These are phyloP conservation scores for Drosophila suzukii DNA, from an alignment of 1,140 invertebrate species.

Conservation along the genomic window DNA sequence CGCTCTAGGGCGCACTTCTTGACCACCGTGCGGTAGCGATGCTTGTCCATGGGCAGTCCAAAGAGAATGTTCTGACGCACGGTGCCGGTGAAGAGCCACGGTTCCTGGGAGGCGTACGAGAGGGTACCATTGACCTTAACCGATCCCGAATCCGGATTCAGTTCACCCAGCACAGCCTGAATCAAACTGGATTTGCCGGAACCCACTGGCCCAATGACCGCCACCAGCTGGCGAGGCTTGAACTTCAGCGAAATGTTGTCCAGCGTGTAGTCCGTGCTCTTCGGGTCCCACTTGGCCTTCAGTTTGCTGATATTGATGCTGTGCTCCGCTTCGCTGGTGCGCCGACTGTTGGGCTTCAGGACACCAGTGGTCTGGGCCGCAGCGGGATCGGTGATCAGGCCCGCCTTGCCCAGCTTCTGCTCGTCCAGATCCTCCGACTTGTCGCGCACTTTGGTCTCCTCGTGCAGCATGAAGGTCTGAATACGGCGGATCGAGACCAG, in stretches of 20 bases:
- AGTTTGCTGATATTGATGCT: conserved; percentile 68
- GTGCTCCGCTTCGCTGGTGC: conserved; percentile 51
- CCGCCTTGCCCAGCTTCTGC: conserved; percentile 46
- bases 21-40: conserved; percentile 90
- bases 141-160: conserved; percentile 88
- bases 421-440: conserved; percentile 69
- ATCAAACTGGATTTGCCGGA: conserved; percentile 92
- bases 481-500: conserved; percentile 88
- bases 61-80: conserved; percentile 96
- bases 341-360: conserved; percentile 60
- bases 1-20: conserved; percentile 90
- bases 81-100: conserved; percentile 93
- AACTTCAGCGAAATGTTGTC: conserved; percentile 88
- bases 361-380: conserved; percentile 50
- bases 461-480: conserved; percentile 89
- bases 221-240: conserved; percentile 87
- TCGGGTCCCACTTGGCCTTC: conserved; percentile 76
- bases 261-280: conserved; percentile 85
- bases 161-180: conserved; percentile 92
- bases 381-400: conserved; percentile 39
- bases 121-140: conserved; percentile 90
- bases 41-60: conserved; percentile 90
- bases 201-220: conserved; percentile 91
- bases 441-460: conserved; percentile 86
- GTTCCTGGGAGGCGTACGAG: conserved; percentile 96